Evolutionary conservation across 2,888 invertebrate species (phyloP), one percentile per base, ranked within the genome.

Genomic region (Aphidius colemani): DNA sequence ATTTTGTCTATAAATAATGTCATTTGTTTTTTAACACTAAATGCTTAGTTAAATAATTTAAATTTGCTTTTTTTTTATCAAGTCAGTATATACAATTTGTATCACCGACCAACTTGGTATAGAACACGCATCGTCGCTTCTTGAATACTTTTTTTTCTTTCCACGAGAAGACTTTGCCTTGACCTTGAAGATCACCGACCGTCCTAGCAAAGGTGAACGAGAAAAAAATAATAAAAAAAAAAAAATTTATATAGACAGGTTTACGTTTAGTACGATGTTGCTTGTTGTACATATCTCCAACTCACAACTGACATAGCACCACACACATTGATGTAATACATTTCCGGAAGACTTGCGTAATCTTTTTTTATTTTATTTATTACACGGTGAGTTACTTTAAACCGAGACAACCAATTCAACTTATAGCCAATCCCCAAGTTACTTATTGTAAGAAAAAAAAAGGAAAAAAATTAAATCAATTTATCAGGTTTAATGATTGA

Each of bases 161-260:
- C 56, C 64, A 59, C 65, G 69, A 56, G 65, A 70, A 71, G 67
- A 77, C 78, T 78, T 77, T 75, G 73, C 77, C 76, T 74, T 74
- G 77, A 70, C 77, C 77, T 77, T 75, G 77, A 75, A 72, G 71
- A 73, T 69, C 72, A 71, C 71, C 72, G 74, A 75, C 73, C 74
- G 74, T 75, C 72, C 74, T 73, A 73, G 70, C 74, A 75, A 74
- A 77, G 75, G 74, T 74, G 73, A 75, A 71, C 72, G 70, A 66
- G 70, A 72, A 65, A 68, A 68, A 70, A 64, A 51, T n/a, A 18
- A 3, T 53, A 65, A 67, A 60, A 61, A 61, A 45, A 67, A 66
- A 68, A 66, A 66, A 65, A 64, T 62, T 61, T 56, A 57, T 59
- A 53, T 58, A 59, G 65, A 55, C 53, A 50, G 43, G 18, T 58